A percentile compares a stretch with the other conserved stretches of the same genome.
phyloP scores from a whole-genome alignment of 1,140 invertebrate species.

The Colletes gigas region DNA sequence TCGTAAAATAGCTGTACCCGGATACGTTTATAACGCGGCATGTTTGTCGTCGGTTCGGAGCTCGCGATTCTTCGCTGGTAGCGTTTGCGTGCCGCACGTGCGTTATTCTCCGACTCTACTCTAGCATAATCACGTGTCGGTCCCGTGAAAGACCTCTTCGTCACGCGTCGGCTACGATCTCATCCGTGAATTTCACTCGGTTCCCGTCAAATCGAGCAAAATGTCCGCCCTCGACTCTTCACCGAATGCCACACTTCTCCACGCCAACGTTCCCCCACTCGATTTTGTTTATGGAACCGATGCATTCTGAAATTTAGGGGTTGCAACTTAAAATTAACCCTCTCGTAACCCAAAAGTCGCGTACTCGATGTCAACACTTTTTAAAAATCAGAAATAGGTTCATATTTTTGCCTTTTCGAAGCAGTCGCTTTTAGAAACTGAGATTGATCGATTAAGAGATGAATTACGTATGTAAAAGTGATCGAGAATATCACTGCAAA shows the following conservation, averaged over 20 bases:
- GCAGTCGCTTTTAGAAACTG: no score
- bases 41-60: not conserved
- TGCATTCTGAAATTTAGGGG: no score
- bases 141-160: constrained; percentile 28
- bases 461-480: no score
- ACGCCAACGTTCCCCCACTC: no score
- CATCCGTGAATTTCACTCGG: not conserved
- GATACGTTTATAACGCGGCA: constrained; percentile 22
- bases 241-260: not conserved
- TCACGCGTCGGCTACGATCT: not conserved
- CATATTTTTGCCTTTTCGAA: no score
- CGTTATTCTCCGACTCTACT: constrained; percentile 22
- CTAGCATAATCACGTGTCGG: constrained; percentile 48
- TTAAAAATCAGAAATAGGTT: no score
- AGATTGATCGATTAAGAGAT: no score
- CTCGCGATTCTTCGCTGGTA: not conserved
- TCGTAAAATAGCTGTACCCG: constrained; percentile 36
- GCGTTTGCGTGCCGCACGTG: constrained; percentile 24
- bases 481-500: no score
- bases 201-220: constrained; percentile 26
- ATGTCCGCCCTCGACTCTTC: constrained; percentile 8
- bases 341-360: no score
- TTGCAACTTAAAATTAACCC: no score
- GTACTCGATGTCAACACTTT: no score
- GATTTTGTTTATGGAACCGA: no score